Evolutionary conservation across 1,140 invertebrate species (phyloP).

Genomic region (Hyposmocoma kahamanoa): DNA sequence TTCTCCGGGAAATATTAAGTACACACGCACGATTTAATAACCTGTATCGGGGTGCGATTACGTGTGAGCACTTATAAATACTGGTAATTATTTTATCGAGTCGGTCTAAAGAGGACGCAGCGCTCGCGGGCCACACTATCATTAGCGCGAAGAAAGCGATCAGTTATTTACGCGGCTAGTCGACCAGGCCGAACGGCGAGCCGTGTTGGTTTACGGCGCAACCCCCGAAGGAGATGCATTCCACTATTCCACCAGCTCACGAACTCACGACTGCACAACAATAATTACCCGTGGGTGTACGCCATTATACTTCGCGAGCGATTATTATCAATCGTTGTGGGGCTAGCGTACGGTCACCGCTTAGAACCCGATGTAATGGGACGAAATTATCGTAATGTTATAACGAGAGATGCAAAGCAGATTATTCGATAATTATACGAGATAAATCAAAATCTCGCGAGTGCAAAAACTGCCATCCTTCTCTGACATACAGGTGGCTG

Average conservation of each 20-base stretch:
- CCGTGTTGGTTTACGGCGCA: slow-evolving; percentile 63
- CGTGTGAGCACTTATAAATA: slow-evolving; percentile 51
- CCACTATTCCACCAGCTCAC: slow-evolving; percentile 58
- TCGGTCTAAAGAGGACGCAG: slow-evolving; percentile 38
- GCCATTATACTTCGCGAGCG: slow-evolving; percentile 71
- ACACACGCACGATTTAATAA: slow-evolving; percentile 28
- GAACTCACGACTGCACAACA: slow-evolving; percentile 72
- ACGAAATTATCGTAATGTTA: slow-evolving; percentile 62
- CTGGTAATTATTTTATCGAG: slow-evolving; percentile 55
- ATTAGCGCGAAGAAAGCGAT: slow-evolving; percentile 64
- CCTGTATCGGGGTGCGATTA: slow-evolving; percentile 32
- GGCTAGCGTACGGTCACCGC: slow-evolving; percentile 66
- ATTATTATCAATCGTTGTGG: slow-evolving; percentile 70
- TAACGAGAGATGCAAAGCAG: slow-evolving; percentile 65
- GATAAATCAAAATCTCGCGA: slow-evolving; percentile 56
- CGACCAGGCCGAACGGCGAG: slow-evolving; percentile 18
- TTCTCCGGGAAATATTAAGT: slow-evolving; percentile 30
- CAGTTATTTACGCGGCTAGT: slow-evolving; percentile 58
- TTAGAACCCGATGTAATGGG: slow-evolving; percentile 61
- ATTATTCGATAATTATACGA: slow-evolving; percentile 62
- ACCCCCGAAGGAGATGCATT: slow-evolving; percentile 73
- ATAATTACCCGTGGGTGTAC: slow-evolving; percentile 73
- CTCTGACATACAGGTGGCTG: slow-evolving; percentile 14
- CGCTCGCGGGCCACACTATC: slow-evolving; percentile 46
- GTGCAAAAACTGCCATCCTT: slow-evolving; percentile 23